Conservation (phyloP, 2,113 vertebrate species). For the Cyphotilapia sp. region DNA sequence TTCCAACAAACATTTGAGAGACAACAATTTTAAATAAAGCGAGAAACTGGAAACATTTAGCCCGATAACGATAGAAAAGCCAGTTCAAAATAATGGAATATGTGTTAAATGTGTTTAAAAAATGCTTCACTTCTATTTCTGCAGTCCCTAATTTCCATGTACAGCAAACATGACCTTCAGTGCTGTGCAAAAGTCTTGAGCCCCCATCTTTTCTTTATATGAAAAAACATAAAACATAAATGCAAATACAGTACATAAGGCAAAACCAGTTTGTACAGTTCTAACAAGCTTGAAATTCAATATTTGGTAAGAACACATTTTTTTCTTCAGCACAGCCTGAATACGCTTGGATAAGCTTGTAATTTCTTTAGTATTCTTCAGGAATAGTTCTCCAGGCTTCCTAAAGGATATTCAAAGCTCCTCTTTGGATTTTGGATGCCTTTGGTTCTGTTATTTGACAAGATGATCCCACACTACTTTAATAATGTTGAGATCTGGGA, state of each 20-base stretch:
- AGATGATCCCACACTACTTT: background rate
- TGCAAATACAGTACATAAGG: background rate
- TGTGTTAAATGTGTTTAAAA: background rate
- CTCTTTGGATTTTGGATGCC: background rate
- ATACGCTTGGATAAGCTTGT: background rate
- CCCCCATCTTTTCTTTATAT: background rate
- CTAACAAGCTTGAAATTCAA: background rate
- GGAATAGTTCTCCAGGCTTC: background rate
- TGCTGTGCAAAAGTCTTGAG: background rate
- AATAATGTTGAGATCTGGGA: background rate
- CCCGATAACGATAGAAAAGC: fast-evolving
- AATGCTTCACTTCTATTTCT: background rate
- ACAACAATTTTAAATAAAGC: background rate
- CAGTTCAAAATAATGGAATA: background rate
- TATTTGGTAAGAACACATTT: background rate
- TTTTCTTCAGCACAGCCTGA: background rate
- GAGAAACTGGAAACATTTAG: background rate
- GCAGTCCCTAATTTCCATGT: background rate
- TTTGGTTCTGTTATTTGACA: background rate
- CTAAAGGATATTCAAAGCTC: background rate
- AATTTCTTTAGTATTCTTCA: background rate
- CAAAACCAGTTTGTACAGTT: background rate
- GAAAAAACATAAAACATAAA: background rate
- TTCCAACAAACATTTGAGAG: background rate
- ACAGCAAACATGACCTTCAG: background rate